Conservation (phyloP, 2,888 invertebrate species). For the Parapristionchus giblindavisi region DNA sequence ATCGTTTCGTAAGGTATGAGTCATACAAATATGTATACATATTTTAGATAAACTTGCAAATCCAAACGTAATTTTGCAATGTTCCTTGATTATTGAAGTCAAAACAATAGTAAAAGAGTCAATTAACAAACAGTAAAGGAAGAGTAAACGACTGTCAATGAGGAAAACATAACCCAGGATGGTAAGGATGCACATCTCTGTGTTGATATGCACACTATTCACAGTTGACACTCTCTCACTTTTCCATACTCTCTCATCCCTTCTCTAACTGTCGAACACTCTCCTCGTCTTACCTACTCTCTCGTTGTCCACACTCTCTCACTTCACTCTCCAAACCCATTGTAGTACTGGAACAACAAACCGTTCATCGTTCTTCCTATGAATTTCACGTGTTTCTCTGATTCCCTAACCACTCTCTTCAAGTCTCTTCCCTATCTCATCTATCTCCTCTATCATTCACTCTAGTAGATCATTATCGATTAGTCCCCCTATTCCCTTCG, state of each 20-base stretch:
- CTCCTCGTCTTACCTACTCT: neutral
- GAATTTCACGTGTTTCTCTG: slow-evolving; percentile 18
- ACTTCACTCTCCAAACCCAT: neutral
- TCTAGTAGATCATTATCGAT: slow-evolving; percentile 25
- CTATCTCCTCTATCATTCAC: neutral
- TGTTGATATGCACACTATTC: neutral
- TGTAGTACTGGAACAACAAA: too few species aligned
- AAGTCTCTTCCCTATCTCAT: neutral
- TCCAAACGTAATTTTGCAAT: neutral
- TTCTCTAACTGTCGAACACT: neutral
- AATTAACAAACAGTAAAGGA: neutral
- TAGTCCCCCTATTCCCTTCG: neutral
- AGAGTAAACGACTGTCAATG: neutral
- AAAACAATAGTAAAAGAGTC: neutral
- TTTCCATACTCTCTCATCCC: neutral
- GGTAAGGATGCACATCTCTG: neutral
- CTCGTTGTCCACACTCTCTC: slow-evolving; percentile 1
- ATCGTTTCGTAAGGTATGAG: too few species aligned
- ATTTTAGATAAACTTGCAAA: neutral
- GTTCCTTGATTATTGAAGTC: neutral
- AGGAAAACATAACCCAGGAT: too few species aligned
- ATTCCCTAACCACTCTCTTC: neutral
- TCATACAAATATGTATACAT: neutral
- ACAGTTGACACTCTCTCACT: neutral
- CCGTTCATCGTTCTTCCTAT: too few species aligned